Base-by-base conservation (phyloP, 2,888 invertebrate genomes). In the Sphaerophoria rueppellii region DNA sequence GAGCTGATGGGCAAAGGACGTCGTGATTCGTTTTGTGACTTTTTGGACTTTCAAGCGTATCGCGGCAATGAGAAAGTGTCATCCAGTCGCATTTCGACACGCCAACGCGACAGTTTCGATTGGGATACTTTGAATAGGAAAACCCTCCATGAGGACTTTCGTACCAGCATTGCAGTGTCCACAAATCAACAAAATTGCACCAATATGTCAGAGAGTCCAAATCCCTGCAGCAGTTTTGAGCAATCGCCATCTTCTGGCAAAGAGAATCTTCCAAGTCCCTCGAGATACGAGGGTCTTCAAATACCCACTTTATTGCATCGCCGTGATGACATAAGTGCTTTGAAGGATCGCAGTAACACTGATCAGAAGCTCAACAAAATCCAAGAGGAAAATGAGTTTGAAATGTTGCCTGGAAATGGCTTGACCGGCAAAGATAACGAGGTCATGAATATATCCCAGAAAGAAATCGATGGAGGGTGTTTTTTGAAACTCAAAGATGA, bases 21-120 rank as follows among this genome's bases (percentile, higher is more conserved):
- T 6, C 88, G 91, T 0, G 91, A 91, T 86, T 91, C 91, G 0
- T 91, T 91, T 78, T 89, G 89, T 77, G 91, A 91, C 76, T 91
- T 91, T 67, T 72, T 91, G 0, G 91, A 91, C 77, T 89, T 89
- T 55, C 89, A 90, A 63, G 87, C 88, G 0, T 88, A 87, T 67
- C 88, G 88, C 12, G 81, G 86, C 0, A 87, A 89, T 35, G 90
- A 91, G 37, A 89, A 89, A 40, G 88, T 89, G 60, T 24, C 24
- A 24, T 89, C 89, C 0, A 89, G 89, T 6, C 88, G 89, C 0
- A 65, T 89, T 24, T 83, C 87, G 1, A 86, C 87, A 0, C 87
- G 89, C 0, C 40, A 40, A 24, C 88, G 90, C 0, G 91, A 91
- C 34, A 91, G 91, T 80, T 91, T 90, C 58, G 91, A 91, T 78